Percentiles rank a stretch among this genome's conserved stretches.
Conservation (phyloP, 2,797 vertebrate genomes). For the Spinibarbus caldwelli region DNA sequence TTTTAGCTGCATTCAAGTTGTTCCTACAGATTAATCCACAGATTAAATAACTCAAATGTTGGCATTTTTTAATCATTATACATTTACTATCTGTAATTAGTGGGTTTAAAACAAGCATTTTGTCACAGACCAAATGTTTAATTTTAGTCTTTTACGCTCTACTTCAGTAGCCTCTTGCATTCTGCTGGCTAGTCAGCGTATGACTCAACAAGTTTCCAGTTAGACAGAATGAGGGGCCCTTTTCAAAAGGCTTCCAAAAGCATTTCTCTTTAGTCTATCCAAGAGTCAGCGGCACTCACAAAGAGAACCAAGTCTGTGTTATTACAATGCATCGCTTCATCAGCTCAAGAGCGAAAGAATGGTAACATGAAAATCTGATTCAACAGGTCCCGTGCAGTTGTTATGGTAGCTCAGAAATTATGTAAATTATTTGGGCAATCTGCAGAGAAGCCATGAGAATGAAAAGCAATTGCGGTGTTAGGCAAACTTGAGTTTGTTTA, state of each 20-base stretch:
- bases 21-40: neutral
- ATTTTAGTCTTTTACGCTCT: neutral
- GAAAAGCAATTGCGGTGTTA: neutral
- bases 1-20: neutral
- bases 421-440: constrained; percentile 36
- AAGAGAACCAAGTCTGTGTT: constrained; percentile 41
- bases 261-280: constrained; percentile 29
- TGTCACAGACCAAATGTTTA: neutral
- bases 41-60: neutral
- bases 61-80: neutral
- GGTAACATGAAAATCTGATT: neutral
- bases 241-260: constrained; percentile 42
- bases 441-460: neutral
- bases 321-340: constrained; percentile 34
- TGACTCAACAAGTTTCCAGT: constrained; percentile 43
- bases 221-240: constrained; percentile 20
- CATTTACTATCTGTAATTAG: neutral
- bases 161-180: neutral
- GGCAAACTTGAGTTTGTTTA: neutral
- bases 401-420: constrained; percentile 27
- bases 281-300: constrained; percentile 30
- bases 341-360: constrained; percentile 1
- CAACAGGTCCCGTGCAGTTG: neutral
- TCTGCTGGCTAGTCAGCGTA: constrained; percentile 7
- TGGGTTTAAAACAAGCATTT: neutral